Evolutionary conservation across 1,140 invertebrate genomes (phyloP).

Genomic region (Pantala flavescens): DNA sequence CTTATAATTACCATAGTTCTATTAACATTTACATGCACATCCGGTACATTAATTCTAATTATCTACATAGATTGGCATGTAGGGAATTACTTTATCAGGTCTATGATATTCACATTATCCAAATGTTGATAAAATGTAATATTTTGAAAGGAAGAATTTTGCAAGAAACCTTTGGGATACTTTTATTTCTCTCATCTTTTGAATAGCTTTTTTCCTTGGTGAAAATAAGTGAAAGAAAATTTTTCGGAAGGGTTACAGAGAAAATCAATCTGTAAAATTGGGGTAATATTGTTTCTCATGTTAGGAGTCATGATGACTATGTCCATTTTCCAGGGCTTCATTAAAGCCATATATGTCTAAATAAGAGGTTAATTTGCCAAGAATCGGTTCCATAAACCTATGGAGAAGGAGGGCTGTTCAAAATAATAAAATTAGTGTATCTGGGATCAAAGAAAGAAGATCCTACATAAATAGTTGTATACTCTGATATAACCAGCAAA

Average conservation of each 20-base stretch:
- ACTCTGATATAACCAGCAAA: no score
- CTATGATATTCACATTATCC: no score
- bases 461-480: no score
- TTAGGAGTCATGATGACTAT: conserved; percentile 82
- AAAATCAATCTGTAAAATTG: conserved; percentile 70
- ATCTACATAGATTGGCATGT: no score
- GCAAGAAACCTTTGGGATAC: neutral
- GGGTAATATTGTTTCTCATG: conserved; percentile 82
- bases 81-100: no score
- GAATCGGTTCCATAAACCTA: neutral
- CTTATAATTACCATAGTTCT: no score
- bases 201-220: neutral
- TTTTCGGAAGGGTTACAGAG: conserved; percentile 1
- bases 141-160: neutral
- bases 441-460: no score
- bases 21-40: no score
- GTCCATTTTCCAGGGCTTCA: conserved; percentile 79
- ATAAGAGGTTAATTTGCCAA: conserved; percentile 63
- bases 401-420: neutral
- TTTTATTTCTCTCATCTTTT: neutral
- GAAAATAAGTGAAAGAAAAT: neutral
- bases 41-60: no score
- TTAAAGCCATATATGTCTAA: conserved; percentile 75
- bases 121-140: neutral
- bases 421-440: neutral